A percentile compares a stretch with the other conserved stretches of the same genome.
These are phyloP conservation scores for Pteromalus puparum DNA, from an alignment of 1,140 invertebrate genomes.

Conservation along the genomic window DNA sequence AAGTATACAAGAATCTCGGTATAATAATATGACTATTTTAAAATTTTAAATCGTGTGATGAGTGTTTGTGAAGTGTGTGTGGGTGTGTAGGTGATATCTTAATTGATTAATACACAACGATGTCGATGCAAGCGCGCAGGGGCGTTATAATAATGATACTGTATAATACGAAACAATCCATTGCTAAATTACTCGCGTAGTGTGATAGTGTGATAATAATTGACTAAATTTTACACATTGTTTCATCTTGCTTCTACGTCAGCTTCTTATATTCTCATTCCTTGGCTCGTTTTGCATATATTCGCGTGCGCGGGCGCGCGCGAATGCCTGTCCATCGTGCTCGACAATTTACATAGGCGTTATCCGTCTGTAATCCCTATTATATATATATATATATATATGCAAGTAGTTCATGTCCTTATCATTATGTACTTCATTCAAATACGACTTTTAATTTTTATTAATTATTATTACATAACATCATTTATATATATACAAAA, in stretches of 20 bases:
- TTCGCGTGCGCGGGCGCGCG: not conserved
- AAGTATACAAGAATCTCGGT: not conserved
- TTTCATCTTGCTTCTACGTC: not conserved
- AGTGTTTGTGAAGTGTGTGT: not conserved
- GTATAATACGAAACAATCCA: slow-evolving; percentile 25
- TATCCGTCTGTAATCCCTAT: slow-evolving; percentile 8
- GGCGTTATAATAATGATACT: slow-evolving; percentile 20
- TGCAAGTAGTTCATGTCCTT: slow-evolving; percentile 21
- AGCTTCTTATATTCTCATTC: not conserved
- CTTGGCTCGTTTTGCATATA: not conserved
- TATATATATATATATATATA: too few species aligned
- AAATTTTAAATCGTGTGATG: slow-evolving; percentile 18
- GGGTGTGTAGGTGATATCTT: not conserved
- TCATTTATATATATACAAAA: slow-evolving; percentile 50
- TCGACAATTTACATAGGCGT: slow-evolving; percentile 23
- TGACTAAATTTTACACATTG: slow-evolving; percentile 50
- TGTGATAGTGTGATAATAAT: slow-evolving; percentile 35
- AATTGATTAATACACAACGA: not conserved
- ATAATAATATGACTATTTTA: slow-evolving; percentile 1
- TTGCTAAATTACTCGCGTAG: slow-evolving; percentile 23
- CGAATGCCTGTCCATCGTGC: not conserved
- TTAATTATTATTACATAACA: slow-evolving; percentile 51
- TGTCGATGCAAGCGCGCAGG: slow-evolving; percentile 23
- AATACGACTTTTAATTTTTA: slow-evolving; percentile 46
- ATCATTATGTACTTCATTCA: slow-evolving; percentile 11